Evolutionary conservation across 2,113 vertebrate species (phyloP).

Genomic region (Bubo bubo): DNA sequence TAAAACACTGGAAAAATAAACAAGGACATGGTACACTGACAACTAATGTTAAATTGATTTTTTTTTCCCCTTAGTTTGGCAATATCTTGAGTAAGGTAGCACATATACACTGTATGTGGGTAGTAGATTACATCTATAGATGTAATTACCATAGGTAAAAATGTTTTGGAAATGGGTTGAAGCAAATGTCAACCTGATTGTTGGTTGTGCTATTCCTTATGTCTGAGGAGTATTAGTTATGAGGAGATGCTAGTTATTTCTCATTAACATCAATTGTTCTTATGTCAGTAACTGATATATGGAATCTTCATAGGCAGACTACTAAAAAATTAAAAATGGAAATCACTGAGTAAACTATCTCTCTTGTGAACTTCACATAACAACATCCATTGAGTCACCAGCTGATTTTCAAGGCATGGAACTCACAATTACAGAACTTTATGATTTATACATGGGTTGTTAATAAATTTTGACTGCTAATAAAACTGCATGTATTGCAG

Average conservation of each 20-base stretch:
- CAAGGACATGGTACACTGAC: not conserved
- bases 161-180: not conserved
- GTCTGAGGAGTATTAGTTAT: not conserved
- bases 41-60: not conserved
- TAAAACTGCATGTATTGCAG: not conserved
- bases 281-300: not conserved
- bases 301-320: not conserved
- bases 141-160: not conserved
- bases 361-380: rapidly evolving
- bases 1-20: not conserved
- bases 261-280: not conserved
- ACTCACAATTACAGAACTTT: not conserved
- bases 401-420: not conserved
- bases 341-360: not conserved
- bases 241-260: not conserved
- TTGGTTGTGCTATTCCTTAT: not conserved
- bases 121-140: not conserved
- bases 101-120: too few relatives aligned
- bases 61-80: not conserved
- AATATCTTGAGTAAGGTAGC: not conserved
- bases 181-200: not conserved
- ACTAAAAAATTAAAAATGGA: not conserved
- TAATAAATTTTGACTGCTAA: not conserved
- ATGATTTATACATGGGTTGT: not conserved
- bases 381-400: not conserved